Base-by-base conservation (phyloP, 2,888 invertebrate genomes). In the Loripinus fragilis region DNA sequence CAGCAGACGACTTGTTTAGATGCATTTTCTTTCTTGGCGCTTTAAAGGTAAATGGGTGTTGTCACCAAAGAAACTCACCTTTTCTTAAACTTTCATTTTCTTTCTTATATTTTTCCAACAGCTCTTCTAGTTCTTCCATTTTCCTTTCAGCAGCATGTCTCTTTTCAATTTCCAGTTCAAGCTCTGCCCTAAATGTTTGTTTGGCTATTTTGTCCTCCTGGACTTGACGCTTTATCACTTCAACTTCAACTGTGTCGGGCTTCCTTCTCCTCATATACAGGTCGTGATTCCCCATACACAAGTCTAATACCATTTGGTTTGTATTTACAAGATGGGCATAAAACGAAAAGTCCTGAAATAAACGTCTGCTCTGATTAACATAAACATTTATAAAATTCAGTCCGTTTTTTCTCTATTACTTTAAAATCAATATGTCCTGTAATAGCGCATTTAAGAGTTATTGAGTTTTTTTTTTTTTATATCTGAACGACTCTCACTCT, bases 221-320 rank as follows among this genome's bases (percentile, higher is more conserved):
- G 8, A 99, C 99, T 95, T 99, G 99, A 86, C 99, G 98, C 95
- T 99, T 99, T 99, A 99, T 99, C 95, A 99, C 99, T 95, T 99
- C 99, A 83, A 99, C 99, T 91, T 99, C 99, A 93, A 99, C 99
- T 88, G 99, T 99, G 94, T 99, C 99, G 33, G 99, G 99, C 94
- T 99, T 99, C 93, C 99, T 96, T 87, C 99, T 95, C 78, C 99
- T 96, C 99, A 99, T 99, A 95, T 99, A 99, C 90, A 99, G 95
- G 94, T 99, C 99, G 95, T 99, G 99, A 95, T 99, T 99, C 91
- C 99, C 99, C 99, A 99, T 99, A 94, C 99, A 99, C 76, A 99
- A 95, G 75, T 99, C 98, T 89, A 99, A 95, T 94, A 99, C 99
- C 89, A 99, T 96, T 94, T 99, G 99, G 95, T 99, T 99, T 94